A percentile compares a stretch with the other conserved stretches of the same genome.
These are phyloP conservation scores for Vicugna pacos DNA, from an alignment of 2,113 vertebrate genomes.

Conservation along the genomic window DNA sequence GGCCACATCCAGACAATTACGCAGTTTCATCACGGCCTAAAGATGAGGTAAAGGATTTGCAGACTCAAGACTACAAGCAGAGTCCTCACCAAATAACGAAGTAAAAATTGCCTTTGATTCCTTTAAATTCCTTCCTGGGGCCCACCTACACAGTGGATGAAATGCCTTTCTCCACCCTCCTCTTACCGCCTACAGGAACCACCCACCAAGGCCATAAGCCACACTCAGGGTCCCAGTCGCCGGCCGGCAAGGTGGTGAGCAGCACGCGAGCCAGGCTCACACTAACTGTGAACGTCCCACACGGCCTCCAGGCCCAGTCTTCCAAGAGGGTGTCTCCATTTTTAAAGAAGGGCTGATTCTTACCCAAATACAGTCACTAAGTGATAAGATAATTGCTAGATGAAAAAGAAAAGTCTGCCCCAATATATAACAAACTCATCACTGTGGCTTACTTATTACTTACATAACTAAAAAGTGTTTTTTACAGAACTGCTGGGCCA, in stretches of 20 bases:
- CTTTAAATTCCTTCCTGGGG: background rate
- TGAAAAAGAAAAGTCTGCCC: background rate
- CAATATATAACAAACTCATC: background rate
- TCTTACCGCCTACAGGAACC: background rate
- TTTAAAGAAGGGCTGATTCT: background rate
- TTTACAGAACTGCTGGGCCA: conserved; percentile 24
- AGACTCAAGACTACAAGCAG: background rate
- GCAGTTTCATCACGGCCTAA: background rate
- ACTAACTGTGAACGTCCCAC: background rate
- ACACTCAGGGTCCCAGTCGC: background rate
- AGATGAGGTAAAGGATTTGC: background rate
- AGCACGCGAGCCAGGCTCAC: background rate
- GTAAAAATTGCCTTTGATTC: background rate
- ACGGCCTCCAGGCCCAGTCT: background rate
- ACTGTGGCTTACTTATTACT: background rate
- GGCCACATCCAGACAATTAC: background rate
- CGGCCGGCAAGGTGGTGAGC: background rate
- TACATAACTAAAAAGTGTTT: background rate
- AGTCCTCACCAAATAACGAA: background rate
- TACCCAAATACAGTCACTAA: background rate
- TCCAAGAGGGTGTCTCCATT: background rate
- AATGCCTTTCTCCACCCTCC: background rate
- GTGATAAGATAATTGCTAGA: background rate
- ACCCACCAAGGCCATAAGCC: background rate
- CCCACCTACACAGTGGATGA: background rate